Percentiles rank a stretch among this genome's conserved stretches.
Evolutionary conservation across 2,113 vertebrate species (phyloP).

Genomic region (Pluvianellus socialis): DNA sequence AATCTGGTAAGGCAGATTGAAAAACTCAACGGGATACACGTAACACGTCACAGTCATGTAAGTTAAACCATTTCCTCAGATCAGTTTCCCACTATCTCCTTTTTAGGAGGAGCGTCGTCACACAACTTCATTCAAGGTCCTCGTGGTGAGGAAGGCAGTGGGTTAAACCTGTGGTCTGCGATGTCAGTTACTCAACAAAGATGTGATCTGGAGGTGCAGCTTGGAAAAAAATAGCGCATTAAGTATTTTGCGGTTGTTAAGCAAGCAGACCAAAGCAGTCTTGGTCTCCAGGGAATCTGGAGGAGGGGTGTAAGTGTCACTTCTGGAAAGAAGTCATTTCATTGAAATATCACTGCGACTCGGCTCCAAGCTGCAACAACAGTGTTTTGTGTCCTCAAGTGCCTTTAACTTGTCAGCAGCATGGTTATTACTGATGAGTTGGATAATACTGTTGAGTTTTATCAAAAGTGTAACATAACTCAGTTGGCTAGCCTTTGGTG

Average conservation of each 20-base stretch:
- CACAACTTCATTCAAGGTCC: background rate
- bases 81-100: background rate
- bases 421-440: background rate
- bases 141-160: background rate
- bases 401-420: background rate
- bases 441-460: background rate
- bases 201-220: background rate
- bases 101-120: background rate
- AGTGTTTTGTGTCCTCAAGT: background rate
- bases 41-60: background rate
- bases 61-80: background rate
- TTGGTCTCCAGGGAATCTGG: background rate
- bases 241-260: background rate
- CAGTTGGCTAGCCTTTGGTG: background rate
- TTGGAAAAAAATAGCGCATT: background rate
- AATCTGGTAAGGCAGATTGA: background rate
- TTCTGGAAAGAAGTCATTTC: slow-evolving; percentile 18
- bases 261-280: background rate
- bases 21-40: too few species aligned
- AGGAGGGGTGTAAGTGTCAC: background rate
- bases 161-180: background rate
- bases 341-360: background rate
- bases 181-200: background rate
- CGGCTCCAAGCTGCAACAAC: background rate
- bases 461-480: background rate